phyloP scores from a whole-genome alignment of 2,113 vertebrate species.

The Hippocampus zosterae region DNA sequence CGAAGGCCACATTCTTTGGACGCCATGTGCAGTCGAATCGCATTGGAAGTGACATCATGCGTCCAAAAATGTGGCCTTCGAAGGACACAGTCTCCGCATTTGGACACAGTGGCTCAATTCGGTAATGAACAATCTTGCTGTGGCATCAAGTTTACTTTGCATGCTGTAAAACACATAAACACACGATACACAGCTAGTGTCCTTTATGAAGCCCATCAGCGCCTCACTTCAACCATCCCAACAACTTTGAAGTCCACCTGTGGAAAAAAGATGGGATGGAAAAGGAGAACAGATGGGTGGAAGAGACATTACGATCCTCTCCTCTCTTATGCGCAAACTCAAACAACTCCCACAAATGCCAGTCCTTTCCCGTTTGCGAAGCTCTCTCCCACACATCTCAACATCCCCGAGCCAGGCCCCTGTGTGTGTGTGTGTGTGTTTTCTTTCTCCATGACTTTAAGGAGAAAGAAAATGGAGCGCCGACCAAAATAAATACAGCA shows the following conservation, averaged over 20 bases:
- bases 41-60: no score
- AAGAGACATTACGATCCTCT: slow-evolving; percentile 25
- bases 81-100: no score
- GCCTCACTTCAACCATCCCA: slow-evolving; percentile 37
- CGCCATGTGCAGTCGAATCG: no score
- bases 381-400: slow-evolving; percentile 85
- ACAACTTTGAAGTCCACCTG: slow-evolving; percentile 26
- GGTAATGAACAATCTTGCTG: not conserved
- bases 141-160: not conserved
- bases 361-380: slow-evolving; percentile 73
- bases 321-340: slow-evolving; percentile 48
- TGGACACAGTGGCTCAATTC: no score
- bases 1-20: no score
- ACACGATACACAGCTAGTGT: not conserved
- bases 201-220: slow-evolving; percentile 22
- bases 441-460: slow-evolving; percentile 77
- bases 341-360: slow-evolving; percentile 52
- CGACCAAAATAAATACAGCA: slow-evolving; percentile 72
- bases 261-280: slow-evolving; percentile 23
- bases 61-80: no score
- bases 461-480: slow-evolving; percentile 62
- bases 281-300: slow-evolving; percentile 24
- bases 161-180: not conserved
- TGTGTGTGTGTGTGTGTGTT: slow-evolving; percentile 36
- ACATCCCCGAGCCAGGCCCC: slow-evolving; percentile 66